A percentile compares a stretch with the other conserved stretches of the same genome.
phyloP scores from a whole-genome alignment of 2,888 invertebrate genomes.

The Perithous albicinctus region DNA sequence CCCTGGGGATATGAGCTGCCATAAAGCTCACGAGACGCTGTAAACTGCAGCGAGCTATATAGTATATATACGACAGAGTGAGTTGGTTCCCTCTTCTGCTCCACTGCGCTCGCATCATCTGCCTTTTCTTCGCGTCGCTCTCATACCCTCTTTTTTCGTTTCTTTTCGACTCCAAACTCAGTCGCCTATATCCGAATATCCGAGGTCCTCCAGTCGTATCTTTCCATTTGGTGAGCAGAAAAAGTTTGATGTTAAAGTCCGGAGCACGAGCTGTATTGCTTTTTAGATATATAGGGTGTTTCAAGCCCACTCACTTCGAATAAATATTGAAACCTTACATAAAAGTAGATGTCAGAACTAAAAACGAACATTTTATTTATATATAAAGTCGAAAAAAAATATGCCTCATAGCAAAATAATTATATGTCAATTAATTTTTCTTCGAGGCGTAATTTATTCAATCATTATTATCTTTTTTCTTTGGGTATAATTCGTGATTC shows the following conservation, averaged over 20 bases:
- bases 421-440: too few species aligned
- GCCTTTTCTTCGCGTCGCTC: slow-evolving; percentile 7
- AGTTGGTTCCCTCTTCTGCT: slow-evolving; percentile 40
- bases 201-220: slow-evolving; percentile 8
- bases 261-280: background rate
- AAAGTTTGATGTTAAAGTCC: slow-evolving; percentile 34
- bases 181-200: slow-evolving; percentile 51
- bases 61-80: background rate
- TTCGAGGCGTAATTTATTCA: too few species aligned
- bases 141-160: slow-evolving; percentile 36
- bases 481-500: too few species aligned
- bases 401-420: too few species aligned
- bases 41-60: slow-evolving; percentile 41
- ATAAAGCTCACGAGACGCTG: slow-evolving; percentile 56
- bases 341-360: background rate
- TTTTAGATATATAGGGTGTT: background rate
- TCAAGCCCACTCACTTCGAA: background rate
- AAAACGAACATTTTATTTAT: background rate
- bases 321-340: background rate
- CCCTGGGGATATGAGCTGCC: slow-evolving; percentile 60
- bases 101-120: slow-evolving; percentile 29
- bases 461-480: too few species aligned
- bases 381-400: too few species aligned
- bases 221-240: slow-evolving; percentile 37
- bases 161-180: background rate